Evolutionary conservation across 2,113 vertebrate species (phyloP).

Genomic region (Poeciliopsis prolifica): DNA sequence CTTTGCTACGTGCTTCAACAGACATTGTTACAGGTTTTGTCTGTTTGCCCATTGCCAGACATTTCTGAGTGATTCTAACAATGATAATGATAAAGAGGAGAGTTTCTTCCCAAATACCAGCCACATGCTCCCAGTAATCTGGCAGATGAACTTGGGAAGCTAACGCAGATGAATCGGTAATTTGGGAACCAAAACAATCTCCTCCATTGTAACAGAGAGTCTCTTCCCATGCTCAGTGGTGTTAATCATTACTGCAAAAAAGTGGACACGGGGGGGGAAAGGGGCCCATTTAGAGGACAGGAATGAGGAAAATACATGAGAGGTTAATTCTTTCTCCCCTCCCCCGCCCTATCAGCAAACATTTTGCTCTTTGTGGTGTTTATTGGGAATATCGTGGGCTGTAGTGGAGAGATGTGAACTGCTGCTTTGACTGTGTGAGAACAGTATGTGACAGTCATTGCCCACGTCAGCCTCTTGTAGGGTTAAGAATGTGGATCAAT

Average conservation of each 20-base stretch:
- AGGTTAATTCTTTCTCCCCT: slow-evolving; percentile 26
- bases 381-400: slow-evolving; percentile 48
- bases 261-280: slow-evolving; percentile 49
- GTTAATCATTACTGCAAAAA: slow-evolving; percentile 82
- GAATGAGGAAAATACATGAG: slow-evolving; percentile 71
- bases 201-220: slow-evolving; percentile 75
- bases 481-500: slow-evolving; percentile 68
- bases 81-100: slow-evolving; percentile 79
- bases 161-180: slow-evolving; percentile 59
- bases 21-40: slow-evolving; percentile 69
- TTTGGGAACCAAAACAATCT: slow-evolving; percentile 71
- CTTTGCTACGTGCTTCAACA: slow-evolving; percentile 50
- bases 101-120: slow-evolving; percentile 67
- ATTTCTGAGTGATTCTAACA: slow-evolving; percentile 63
- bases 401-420: slow-evolving; percentile 25
- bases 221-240: slow-evolving; percentile 75
- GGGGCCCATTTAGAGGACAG: slow-evolving; percentile 44
- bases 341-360: slow-evolving; percentile 60
- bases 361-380: slow-evolving; percentile 54
- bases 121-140: slow-evolving; percentile 54
- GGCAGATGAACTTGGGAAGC: slow-evolving; percentile 75
- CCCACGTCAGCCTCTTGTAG: slow-evolving; percentile 31
- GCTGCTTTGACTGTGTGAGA: slow-evolving; percentile 65
- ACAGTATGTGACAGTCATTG: slow-evolving; percentile 34
- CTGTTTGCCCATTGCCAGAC: slow-evolving; percentile 73